Percentiles rank a stretch among this genome's conserved stretches.
phyloP scores from a whole-genome alignment of 1,140 invertebrate genomes.

The Eriocheir sinensis region DNA sequence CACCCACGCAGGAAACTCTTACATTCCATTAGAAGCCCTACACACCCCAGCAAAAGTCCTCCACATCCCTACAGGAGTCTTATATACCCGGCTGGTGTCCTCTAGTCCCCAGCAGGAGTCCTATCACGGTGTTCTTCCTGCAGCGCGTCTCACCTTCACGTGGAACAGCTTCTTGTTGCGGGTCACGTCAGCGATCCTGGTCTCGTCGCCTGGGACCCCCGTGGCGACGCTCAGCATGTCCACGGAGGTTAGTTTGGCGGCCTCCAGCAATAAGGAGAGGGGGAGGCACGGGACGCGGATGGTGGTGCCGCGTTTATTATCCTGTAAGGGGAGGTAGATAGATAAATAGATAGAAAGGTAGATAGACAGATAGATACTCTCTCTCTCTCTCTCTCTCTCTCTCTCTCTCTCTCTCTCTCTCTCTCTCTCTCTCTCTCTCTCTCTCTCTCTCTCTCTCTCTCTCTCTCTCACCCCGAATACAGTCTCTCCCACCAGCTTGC shows the following conservation, averaged over 20 bases:
- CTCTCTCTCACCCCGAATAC: conserved; percentile 44
- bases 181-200: conserved; percentile 57
- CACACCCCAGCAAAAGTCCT: too few relatives aligned
- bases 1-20: too few relatives aligned
- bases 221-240: conserved; percentile 69
- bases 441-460: conserved; percentile 9
- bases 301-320: conserved; percentile 8
- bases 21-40: too few relatives aligned
- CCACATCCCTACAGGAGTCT: too few relatives aligned
- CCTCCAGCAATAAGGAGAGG: conserved; percentile 48
- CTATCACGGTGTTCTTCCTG: too few relatives aligned
- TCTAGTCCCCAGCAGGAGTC: too few relatives aligned
- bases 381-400: background rate
- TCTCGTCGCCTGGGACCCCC: background rate
- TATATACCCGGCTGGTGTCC: too few relatives aligned
- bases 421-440: conserved; percentile 33
- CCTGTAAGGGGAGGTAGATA: conserved; percentile 30
- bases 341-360: background rate
- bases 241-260: conserved; percentile 58
- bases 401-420: conserved; percentile 42
- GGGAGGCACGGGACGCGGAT: conserved; percentile 43
- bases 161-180: background rate
- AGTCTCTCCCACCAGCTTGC: conserved; percentile 56
- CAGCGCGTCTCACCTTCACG: conserved; percentile 59
- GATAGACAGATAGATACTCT: background rate